Percentiles rank a stretch among this genome's conserved stretches.
Conservation (phyloP, 2,113 vertebrate species). For the Strigops habroptila region DNA sequence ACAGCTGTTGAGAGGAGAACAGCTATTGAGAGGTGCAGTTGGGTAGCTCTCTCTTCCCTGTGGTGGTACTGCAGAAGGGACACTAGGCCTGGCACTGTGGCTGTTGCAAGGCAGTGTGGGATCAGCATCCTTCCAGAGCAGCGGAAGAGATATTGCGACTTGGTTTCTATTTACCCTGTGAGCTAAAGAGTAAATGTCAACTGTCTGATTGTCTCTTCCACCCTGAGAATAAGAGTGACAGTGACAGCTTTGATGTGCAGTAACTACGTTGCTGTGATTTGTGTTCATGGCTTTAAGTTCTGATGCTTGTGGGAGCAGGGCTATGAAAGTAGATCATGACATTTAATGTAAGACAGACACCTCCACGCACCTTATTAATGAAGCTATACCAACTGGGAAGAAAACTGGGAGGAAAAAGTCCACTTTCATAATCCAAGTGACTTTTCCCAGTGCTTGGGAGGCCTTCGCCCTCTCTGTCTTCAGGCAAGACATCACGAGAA, state of each 20-base stretch:
- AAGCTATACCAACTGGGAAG: not conserved
- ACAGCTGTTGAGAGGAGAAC: not conserved
- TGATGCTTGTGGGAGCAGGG: not conserved
- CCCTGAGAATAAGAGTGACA: not conserved
- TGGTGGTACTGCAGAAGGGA: not conserved
- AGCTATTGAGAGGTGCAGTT: not conserved
- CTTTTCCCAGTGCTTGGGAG: not conserved
- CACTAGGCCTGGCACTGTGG: not conserved
- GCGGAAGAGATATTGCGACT: not conserved
- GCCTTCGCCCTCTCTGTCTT: not conserved
- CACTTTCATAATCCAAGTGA: not conserved
- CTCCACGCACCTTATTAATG: not conserved
- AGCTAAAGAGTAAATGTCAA: slow-evolving; percentile 28
- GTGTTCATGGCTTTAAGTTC: not conserved
- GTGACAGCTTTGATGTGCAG: not conserved
- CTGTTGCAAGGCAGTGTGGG: not conserved
- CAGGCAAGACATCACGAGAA: not conserved
- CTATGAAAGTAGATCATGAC: not conserved
- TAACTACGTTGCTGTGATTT: slow-evolving; percentile 1
- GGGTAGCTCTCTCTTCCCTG: not conserved
- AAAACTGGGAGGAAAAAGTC: not conserved
- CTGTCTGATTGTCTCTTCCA: not conserved
- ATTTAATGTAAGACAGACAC: not conserved
- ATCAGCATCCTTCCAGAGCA: not conserved
- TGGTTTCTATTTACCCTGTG: slow-evolving; percentile 8